Base-by-base conservation (phyloP, 2,797 vertebrate genomes). In the Anisognathus igniventris region DNA sequence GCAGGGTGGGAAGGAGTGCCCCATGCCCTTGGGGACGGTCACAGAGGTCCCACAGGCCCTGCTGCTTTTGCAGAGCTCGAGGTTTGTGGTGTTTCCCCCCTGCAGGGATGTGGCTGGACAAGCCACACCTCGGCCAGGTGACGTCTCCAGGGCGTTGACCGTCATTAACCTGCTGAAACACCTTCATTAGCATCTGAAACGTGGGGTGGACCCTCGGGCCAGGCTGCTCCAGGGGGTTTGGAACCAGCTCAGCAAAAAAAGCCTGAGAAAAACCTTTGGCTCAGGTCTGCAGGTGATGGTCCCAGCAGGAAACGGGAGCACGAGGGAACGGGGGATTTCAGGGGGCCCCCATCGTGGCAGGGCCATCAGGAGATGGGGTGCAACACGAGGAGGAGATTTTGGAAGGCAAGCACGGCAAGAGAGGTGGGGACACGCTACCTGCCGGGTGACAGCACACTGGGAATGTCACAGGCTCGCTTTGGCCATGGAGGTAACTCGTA, bases 171-270 rank as follows among this genome's bases (percentile, higher is more conserved):
- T 64, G 61, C 74, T 66, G 62, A 61, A 95, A 92, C 87, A 78
- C 31, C 92, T 77, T 95, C 93, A 95, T 91, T 88, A 95, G 70
- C 96, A 95, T 90, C 70, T 96, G 57, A 96, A 96, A 90, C 0
- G 25, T 27, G 54, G 67, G 70, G 23, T 60, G 91, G 93, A 47
- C 81, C 90, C 87, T 92, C 62, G 3, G 60, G 95, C 81, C 86
- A 85, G 47, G 74, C 64, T 54, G 35, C 81, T 91, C 50, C 75
- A 40, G 61, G 64, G 64, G 64, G 10, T 10, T 17, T 82, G 81
- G 85, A 93, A 89, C 61, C 65, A 85, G 92, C 72, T 87, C 64
- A 14, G 81, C 40, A 30, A 57, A 82, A 64, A 51, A 71, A 58
- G n/a, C 53, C 33, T 0, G 28, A 62, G 72, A 75, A 75, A 92